Conservation (phyloP, 2,797 vertebrate species). For the Parambassis ranga region DNA sequence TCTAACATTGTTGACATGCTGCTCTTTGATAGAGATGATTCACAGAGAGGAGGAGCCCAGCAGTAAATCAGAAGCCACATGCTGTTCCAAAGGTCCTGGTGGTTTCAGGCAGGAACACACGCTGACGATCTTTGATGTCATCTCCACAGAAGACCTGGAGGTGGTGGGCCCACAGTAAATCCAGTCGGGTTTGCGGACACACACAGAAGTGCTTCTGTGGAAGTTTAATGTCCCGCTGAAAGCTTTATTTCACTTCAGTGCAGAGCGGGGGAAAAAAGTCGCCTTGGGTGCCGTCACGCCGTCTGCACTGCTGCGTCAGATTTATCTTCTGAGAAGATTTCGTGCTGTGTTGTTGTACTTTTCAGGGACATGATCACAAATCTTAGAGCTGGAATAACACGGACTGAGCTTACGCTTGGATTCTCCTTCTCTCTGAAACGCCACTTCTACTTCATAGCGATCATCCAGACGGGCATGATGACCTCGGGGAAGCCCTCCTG, state of each 20-base stretch:
- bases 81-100: neutral
- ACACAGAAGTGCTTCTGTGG: neutral
- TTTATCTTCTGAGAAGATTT: constrained; percentile 13
- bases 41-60: neutral
- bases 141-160: neutral
- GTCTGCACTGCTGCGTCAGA: neutral
- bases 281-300: neutral
- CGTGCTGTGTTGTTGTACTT: neutral
- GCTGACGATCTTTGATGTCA: neutral
- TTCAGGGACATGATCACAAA: neutral
- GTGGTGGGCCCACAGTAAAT: neutral
- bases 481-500: constrained; percentile 90
- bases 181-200: too few relatives aligned
- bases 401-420: neutral
- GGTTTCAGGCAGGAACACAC: neutral
- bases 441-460: constrained; percentile 82
- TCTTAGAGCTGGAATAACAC: constrained; percentile 3
- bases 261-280: constrained; percentile 1
- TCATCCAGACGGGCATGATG: constrained; percentile 94
- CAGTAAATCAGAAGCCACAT: constrained; percentile 17
- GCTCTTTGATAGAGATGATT: neutral
- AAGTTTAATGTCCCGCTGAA: neutral
- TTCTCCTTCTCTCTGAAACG: neutral
- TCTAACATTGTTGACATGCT: too few relatives aligned
- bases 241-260: constrained; percentile 13